Evolutionary conservation across 1,140 invertebrate species (phyloP).

Genomic region (Trichonephila clavipes): DNA sequence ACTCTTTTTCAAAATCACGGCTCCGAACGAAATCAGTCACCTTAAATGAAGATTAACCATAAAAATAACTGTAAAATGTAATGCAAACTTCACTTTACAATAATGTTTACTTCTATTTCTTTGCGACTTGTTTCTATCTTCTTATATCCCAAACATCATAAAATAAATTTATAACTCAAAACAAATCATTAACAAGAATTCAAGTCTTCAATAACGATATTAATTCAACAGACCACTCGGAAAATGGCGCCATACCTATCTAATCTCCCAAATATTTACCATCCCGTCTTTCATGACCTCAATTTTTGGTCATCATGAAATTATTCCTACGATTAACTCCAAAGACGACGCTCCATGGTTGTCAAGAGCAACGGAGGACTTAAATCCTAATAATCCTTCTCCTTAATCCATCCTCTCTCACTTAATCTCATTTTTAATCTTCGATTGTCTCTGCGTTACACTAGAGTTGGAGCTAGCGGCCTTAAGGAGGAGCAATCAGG

Average conservation of each 20-base stretch:
- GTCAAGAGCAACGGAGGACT: slow-evolving; percentile 62
- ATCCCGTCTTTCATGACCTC: slow-evolving; percentile 26
- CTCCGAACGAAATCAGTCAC: no score
- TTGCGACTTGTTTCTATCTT: no score
- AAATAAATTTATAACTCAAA: no score
- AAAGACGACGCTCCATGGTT: slow-evolving; percentile 26
- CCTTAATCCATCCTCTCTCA: slow-evolving; percentile 60
- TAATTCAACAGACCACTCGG: slow-evolving; percentile 30
- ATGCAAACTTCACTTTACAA: no score
- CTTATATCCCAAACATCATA: no score
- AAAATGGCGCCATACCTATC: not conserved
- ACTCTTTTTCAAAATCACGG: no score
- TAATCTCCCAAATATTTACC: slow-evolving; percentile 65
- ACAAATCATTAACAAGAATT: not conserved
- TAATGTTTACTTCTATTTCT: no score
- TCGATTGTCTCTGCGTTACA: slow-evolving; percentile 56
- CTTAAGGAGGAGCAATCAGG: slow-evolving; percentile 45
- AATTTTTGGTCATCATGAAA: slow-evolving; percentile 70
- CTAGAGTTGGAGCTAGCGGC: not conserved
- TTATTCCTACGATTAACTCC: slow-evolving; percentile 61
- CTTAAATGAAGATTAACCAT: no score
- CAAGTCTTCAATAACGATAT: not conserved
- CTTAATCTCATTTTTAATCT: slow-evolving; percentile 70
- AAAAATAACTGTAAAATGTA: no score
- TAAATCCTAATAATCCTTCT: slow-evolving; percentile 40